A percentile compares a stretch with the other conserved stretches of the same genome.
These are phyloP conservation scores for Limnothrissa miodon DNA, from an alignment of 2,113 vertebrate species.

Conservation along the genomic window DNA sequence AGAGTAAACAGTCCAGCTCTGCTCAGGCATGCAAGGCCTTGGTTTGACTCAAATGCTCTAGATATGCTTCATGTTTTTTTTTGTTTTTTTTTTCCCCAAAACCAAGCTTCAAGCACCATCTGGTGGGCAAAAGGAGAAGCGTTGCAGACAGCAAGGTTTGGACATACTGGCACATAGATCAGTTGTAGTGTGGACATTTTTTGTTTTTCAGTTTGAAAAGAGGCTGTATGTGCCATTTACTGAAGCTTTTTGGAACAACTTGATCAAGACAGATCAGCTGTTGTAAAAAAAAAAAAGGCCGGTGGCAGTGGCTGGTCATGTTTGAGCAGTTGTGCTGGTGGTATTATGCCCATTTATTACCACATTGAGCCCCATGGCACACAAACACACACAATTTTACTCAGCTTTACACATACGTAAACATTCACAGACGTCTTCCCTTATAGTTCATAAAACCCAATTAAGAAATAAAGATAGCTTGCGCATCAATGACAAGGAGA, in stretches of 20 bases:
- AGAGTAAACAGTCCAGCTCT: conserved; percentile 10
- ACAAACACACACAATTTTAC: conserved; percentile 25
- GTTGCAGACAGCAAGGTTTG: not conserved
- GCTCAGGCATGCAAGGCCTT: conserved; percentile 14
- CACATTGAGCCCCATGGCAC: not conserved
- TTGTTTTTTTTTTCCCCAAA: not conserved
- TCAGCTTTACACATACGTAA: not conserved
- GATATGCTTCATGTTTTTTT: not conserved
- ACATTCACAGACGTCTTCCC: not conserved
- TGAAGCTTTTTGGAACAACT: not conserved
- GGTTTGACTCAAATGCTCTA: not conserved
- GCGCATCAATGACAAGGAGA: conserved; percentile 9
- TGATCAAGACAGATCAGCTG: not conserved
- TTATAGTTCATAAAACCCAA: not conserved
- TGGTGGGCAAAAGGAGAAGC: conserved; percentile 22
- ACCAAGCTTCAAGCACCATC: conserved; percentile 33
- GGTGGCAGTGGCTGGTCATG: not conserved
- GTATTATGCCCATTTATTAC: not conserved
- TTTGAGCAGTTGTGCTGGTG: conserved; percentile 9
- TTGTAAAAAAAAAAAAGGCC: conserved; percentile 2
- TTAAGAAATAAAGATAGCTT: not conserved
- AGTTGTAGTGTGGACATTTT: too few relatives aligned
- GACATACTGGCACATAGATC: not conserved
- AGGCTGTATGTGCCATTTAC: not conserved
- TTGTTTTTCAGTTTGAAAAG: not conserved